These are phyloP conservation scores for Galerucella pusilla DNA, from an alignment of 2,888 invertebrate genomes.

Conservation along the genomic window DNA sequence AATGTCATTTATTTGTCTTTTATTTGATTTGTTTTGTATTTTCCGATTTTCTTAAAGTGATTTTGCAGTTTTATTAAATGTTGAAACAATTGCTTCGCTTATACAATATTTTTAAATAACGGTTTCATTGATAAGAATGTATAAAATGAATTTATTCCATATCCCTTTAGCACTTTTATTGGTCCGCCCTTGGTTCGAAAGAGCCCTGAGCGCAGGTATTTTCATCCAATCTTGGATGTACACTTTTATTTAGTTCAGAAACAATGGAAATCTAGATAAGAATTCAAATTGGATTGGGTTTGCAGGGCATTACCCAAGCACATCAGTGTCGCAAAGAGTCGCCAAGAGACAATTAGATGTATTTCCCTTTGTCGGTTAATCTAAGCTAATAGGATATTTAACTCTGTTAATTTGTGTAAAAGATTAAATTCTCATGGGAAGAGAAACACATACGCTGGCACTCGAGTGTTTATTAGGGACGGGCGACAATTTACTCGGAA, in stretches of 20 bases:
- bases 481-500: too few species aligned
- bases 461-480: not conserved
- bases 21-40: too few species aligned
- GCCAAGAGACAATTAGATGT: slow-evolving; percentile 33
- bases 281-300: slow-evolving; percentile 49
- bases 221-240: slow-evolving; percentile 35
- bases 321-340: slow-evolving; percentile 19
- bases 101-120: too few species aligned
- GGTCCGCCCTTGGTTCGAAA: not conserved
- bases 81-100: too few species aligned
- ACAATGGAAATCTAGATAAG: slow-evolving; percentile 48
- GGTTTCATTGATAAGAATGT: too few species aligned
- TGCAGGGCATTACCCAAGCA: slow-evolving; percentile 31
- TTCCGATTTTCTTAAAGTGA: too few species aligned
- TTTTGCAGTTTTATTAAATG: too few species aligned
- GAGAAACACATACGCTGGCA: slow-evolving; percentile 21
- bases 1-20: too few species aligned
- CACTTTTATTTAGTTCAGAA: slow-evolving; percentile 39
- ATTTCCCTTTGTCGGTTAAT: slow-evolving; percentile 30
- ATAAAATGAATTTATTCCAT: too few species aligned
- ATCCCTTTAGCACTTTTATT: not conserved
- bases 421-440: slow-evolving; percentile 4
- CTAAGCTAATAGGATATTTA: slow-evolving; percentile 38
- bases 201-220: slow-evolving; percentile 37
- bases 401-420: slow-evolving; percentile 26